Evolutionary conservation across 1,140 invertebrate species (phyloP).

Genomic region (Euwallacea similis): DNA sequence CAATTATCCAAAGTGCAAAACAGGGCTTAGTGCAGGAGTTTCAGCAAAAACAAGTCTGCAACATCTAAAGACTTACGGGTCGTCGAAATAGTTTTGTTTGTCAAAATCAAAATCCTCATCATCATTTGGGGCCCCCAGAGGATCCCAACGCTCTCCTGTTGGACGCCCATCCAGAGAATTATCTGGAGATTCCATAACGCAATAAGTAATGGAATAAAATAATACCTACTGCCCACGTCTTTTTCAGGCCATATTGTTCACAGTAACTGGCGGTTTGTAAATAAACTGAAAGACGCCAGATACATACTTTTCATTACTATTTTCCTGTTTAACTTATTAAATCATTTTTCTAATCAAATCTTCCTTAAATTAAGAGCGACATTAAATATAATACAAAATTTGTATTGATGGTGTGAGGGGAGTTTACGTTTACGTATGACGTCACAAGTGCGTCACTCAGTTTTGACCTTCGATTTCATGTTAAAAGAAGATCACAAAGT

Average conservation of each 20-base stretch:
- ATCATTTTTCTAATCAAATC: neutral
- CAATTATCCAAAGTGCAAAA: too few relatives aligned
- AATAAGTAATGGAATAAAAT: neutral
- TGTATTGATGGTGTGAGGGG: neutral
- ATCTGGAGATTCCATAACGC: slow-evolving; percentile 33
- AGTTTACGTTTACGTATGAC: too few relatives aligned
- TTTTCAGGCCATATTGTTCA: slow-evolving; percentile 7
- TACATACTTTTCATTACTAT: neutral
- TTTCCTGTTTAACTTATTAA: neutral
- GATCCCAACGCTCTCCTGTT: slow-evolving; percentile 72
- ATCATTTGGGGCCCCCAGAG: slow-evolving; percentile 74
- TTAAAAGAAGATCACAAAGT: too few relatives aligned
- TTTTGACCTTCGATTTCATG: too few relatives aligned
- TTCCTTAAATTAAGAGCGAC: neutral
- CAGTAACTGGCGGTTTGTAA: neutral
- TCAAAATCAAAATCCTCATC: slow-evolving; percentile 52
- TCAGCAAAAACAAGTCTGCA: too few relatives aligned
- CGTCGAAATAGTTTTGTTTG: slow-evolving; percentile 42
- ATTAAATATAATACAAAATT: neutral
- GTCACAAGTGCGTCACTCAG: too few relatives aligned
- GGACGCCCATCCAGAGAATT: slow-evolving; percentile 48
- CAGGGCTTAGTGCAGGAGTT: too few relatives aligned
- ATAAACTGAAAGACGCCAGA: neutral
- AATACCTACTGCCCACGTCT: slow-evolving; percentile 7
- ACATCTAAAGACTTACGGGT: slow-evolving; percentile 43